Conservation (phyloP, 2,797 vertebrate genomes). For the Distichodus sexfasciatus region DNA sequence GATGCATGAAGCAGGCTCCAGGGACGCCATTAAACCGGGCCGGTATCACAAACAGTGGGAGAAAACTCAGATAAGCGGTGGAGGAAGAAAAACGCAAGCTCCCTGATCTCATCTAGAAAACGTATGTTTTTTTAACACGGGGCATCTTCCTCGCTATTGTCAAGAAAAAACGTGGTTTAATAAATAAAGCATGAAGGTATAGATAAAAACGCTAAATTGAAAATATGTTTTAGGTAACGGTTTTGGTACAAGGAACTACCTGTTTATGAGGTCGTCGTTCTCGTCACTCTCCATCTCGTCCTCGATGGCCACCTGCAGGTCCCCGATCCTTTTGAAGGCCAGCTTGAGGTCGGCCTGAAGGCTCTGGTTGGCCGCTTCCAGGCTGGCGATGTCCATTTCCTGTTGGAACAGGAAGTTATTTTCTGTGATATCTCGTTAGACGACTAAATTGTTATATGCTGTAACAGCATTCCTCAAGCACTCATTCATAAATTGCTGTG, state of each 20-base stretch:
- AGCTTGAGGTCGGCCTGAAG: slow-evolving; percentile 95
- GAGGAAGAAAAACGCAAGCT: slow-evolving; percentile 35
- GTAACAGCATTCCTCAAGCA: not conserved
- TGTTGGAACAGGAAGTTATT: slow-evolving; percentile 57
- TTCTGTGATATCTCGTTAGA: too few relatives aligned
- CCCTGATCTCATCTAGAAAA: not conserved
- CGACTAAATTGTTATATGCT: too few relatives aligned
- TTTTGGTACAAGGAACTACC: slow-evolving; percentile 66
- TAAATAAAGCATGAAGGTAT: too few relatives aligned
- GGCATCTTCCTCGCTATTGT: too few relatives aligned
- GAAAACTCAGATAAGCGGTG: slow-evolving; percentile 47
- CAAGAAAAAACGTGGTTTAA: too few relatives aligned
- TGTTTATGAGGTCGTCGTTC: slow-evolving; percentile 95
- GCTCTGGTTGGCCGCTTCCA: slow-evolving; percentile 98
- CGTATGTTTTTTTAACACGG: not conserved
- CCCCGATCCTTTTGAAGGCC: slow-evolving; percentile 97
- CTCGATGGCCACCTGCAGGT: slow-evolving; percentile 96
- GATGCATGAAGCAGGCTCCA: not conserved
- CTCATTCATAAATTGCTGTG: too few relatives aligned
- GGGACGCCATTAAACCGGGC: slow-evolving; percentile 8
- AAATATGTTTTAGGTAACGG: not conserved
- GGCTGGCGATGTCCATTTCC: slow-evolving; percentile 97
- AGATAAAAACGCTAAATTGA: not conserved
- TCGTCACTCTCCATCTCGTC: slow-evolving; percentile 98
- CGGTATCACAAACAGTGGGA: not conserved